These are phyloP conservation scores for Dendrolimus kikuchii DNA, from an alignment of 1,140 invertebrate species.

Conservation along the genomic window DNA sequence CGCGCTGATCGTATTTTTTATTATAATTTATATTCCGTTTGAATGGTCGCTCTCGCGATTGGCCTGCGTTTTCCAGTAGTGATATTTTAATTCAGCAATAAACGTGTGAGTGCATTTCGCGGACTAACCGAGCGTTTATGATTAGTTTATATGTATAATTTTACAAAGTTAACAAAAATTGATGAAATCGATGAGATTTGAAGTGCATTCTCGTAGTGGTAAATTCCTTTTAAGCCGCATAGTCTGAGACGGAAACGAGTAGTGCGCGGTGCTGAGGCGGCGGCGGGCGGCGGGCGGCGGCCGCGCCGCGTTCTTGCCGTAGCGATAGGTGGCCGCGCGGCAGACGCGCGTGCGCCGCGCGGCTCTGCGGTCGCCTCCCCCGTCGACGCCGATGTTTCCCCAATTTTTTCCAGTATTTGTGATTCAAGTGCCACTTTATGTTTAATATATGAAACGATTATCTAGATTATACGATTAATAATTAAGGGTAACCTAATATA, in stretches of 20 bases:
- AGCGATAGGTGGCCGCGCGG: constrained; percentile 1
- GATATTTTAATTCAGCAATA: constrained; percentile 74
- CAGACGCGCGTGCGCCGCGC: constrained; percentile 10
- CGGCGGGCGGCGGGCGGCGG: constrained; percentile 1
- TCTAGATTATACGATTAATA: constrained; percentile 73
- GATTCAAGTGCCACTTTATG: constrained; percentile 75
- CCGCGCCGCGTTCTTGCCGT: no score
- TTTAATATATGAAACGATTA: constrained; percentile 75
- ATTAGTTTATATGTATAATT: constrained; percentile 56
- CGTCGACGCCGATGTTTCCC: constrained; percentile 65
- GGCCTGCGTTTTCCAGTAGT: constrained; percentile 68
- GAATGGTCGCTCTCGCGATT: constrained; percentile 52
- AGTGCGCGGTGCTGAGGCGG: constrained; percentile 17
- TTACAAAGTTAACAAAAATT: constrained; percentile 56
- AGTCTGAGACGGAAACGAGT: constrained; percentile 59
- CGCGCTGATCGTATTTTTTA: background rate
- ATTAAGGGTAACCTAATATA: constrained; percentile 73
- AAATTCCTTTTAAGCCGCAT: constrained; percentile 68
- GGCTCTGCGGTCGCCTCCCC: constrained; percentile 37
- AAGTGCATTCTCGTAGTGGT: constrained; percentile 71
- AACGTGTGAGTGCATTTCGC: constrained; percentile 68
- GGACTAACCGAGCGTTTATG: constrained; percentile 55
- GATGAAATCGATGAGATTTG: constrained; percentile 61
- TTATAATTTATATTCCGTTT: constrained; percentile 33
- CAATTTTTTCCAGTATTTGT: constrained; percentile 75